phyloP scores from a whole-genome alignment of 2,888 invertebrate species.

The Drosophila cognata region DNA sequence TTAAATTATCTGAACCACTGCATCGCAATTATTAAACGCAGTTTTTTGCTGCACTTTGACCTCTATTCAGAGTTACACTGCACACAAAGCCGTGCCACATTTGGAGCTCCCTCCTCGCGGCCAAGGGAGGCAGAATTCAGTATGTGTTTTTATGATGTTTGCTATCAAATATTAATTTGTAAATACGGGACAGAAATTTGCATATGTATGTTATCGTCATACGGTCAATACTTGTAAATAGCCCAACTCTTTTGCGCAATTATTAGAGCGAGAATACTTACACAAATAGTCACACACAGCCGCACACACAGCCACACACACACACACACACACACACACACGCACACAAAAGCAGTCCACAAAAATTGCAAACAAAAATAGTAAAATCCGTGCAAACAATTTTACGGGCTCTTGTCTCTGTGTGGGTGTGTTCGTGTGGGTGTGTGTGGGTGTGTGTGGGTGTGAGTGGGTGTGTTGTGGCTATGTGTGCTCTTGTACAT shows the following conservation, averaged over 20 bases:
- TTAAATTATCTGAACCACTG: conserved; percentile 17
- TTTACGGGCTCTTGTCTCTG: conserved; percentile 36
- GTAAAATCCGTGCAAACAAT: conserved; percentile 29
- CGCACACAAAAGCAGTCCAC: conserved; percentile 55
- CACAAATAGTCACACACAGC: conserved; percentile 16
- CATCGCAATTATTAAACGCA: conserved; percentile 11
- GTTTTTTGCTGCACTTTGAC: conserved; percentile 37
- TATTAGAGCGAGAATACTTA: conserved; percentile 66
- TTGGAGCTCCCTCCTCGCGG: not conserved
- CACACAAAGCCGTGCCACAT: conserved; percentile 1
- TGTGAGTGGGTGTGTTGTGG: not conserved
- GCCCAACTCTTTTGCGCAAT: conserved; percentile 56
- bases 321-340: conserved; percentile 18
- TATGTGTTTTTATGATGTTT: conserved; percentile 29
- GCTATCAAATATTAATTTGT: conserved; percentile 57
- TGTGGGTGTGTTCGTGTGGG: conserved; percentile 5
- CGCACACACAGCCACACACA: conserved; percentile 2
- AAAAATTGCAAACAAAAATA: conserved; percentile 47
- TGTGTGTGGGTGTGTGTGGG: not conserved
- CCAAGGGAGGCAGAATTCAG: not conserved
- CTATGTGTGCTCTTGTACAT: conserved; percentile 37
- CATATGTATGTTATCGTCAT: conserved; percentile 49
- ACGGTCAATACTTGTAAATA: conserved; percentile 58
- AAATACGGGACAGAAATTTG: conserved; percentile 42
- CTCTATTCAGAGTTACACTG: conserved; percentile 7